Evolutionary conservation across 2,888 invertebrate genomes (phyloP), one percentile per base, ranked within the genome.

Genomic region (Lithophane socia): DNA sequence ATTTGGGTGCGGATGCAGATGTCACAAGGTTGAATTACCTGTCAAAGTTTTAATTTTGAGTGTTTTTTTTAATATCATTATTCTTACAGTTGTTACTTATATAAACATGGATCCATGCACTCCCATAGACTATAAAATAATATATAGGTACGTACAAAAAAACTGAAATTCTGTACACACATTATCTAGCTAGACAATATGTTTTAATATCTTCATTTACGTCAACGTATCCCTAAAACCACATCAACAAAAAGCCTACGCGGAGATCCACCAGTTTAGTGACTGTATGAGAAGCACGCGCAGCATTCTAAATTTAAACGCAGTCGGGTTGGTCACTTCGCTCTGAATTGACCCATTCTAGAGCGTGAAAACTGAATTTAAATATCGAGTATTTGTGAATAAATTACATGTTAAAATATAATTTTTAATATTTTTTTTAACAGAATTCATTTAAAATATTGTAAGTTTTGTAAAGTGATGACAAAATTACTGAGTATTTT

Each of bases 251-350:
- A 24, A 65, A n/a, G 12, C 9, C 21, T 21, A 47, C 49, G 61
- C 29, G 18, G 16, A 67, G 21, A 64, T 18, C 18, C 9, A 60
- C 21, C 56, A 37, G 42, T 68, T 13, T 44, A n/a, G n/a, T 37
- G 2, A 47, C 29, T 42, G 58, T 47, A 5, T 47, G 44, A 52
- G 0, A 49, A 60, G 44, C 65, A 47, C 60, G 63, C 52, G 69
- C 58, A 21, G n/a, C 24, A 56, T 74, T 80, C 65, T 70, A 66
- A 64, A 78, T 68, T 61, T 70, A 74, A 79, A 63, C 49, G 13
- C 63, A 78, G 84, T 81, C 18, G 13, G 12, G 16, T 18, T 29
- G 49, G 16, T 70, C 52, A 70, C 61, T 61, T 16, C 13, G 29
- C 29, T 24, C 24, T 37, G 73, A 52, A 13, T 1, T 60, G 77